These are phyloP conservation scores for Latrodectus elegans DNA, from an alignment of 2,888 invertebrate species.

Conservation along the genomic window DNA sequence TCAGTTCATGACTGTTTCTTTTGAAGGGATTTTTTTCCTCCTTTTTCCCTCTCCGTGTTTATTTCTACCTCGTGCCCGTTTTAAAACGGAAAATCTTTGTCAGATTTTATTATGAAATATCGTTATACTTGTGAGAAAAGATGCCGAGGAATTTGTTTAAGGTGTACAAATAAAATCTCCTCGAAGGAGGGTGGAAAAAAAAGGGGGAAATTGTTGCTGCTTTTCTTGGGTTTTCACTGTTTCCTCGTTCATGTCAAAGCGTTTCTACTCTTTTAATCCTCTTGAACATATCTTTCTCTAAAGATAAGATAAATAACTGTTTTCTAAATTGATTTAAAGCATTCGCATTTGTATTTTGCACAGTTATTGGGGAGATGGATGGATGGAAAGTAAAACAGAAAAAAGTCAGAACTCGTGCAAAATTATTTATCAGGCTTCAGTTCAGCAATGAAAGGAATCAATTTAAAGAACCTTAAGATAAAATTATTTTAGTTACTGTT, in stretches of 20 bases:
- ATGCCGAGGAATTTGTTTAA: constrained; percentile 38
- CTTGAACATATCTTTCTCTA: neutral
- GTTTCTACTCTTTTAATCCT: neutral
- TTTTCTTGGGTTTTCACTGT: neutral
- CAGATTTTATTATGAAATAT: constrained; percentile 68
- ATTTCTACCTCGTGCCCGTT: neutral
- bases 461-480: too few species aligned
- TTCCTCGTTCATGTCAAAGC: neutral
- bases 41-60: neutral
- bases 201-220: constrained; percentile 12
- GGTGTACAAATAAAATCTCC: constrained; percentile 32
- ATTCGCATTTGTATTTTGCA: neutral
- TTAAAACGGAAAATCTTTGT: constrained; percentile 45
- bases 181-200: neutral
- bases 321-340: neutral
- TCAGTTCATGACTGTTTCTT: constrained; percentile 57
- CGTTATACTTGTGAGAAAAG: constrained; percentile 36
- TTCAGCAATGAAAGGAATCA: too few species aligned
- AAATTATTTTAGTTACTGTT: too few species aligned
- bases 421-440: too few species aligned
- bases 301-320: neutral
- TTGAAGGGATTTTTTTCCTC: constrained; percentile 4
- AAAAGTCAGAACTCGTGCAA: too few species aligned
- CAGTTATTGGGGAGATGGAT: too few species aligned
- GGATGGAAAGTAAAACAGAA: too few species aligned